Evolutionary conservation across 2,113 vertebrate genomes (phyloP), one percentile per base, ranked within the genome.

Genomic region (Neotoma lepida): DNA sequence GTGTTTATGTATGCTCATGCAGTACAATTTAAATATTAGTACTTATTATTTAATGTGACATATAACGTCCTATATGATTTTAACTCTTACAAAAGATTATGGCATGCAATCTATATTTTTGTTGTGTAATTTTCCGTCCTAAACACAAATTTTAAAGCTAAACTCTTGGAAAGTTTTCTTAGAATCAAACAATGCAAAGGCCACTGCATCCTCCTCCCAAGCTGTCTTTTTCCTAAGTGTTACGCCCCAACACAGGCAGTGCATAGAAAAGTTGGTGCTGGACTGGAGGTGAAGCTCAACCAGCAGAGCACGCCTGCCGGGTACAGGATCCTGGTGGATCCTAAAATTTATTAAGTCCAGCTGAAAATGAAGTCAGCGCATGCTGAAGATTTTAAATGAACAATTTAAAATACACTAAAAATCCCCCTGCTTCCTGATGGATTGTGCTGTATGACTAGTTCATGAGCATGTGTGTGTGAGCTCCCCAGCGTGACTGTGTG

Each of bases 101-200:
- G 82, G 28, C 74, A 87, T 89, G 2, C 70, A 95, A 20, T 82
- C 3, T 93, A 49, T 26, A 41, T 64, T 30, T 63, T 86, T 22
- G 90, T 2, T 74, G 10, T 44, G 76, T 95, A 73, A 64, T 84
- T 93, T 58, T 90, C 77, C 1, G 1, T 82, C 20, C 54, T 86
- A 64, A 92, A 89, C 66, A 89, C 86, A 93, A 89, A 46, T 82
- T 86, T 74, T 93, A 86, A 89, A 95, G 15, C 9, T 86, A 73
- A 96, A 74, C 22, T 14, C 13, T 92, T 46, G 14, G 77, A 51
- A 92, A 90, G 15, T 4, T 64, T 44, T 93, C 39, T 88, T 88
- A 89, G 39, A 89, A 66, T 77, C 85, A 91, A 94, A 71, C 5
- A 87, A 20, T n/a, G 44, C 18, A 77, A 35, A 73, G 14, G 6